Percentiles rank a stretch among this genome's conserved stretches.
These are phyloP conservation scores for Ginglymostoma cirratum DNA, from an alignment of 2,113 vertebrate species.

Conservation along the genomic window DNA sequence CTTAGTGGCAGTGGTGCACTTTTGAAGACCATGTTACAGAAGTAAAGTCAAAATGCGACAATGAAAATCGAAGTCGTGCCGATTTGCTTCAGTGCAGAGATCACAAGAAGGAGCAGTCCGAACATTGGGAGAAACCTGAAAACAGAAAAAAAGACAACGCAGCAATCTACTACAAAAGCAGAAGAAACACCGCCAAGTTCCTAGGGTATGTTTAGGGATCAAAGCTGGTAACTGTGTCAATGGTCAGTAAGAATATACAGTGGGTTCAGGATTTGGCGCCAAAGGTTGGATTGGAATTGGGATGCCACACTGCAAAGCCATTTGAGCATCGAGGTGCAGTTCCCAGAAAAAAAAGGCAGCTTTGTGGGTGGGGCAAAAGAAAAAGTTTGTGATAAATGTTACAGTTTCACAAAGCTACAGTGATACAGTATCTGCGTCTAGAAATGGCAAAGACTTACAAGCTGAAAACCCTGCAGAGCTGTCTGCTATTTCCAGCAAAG, in stretches of 20 bases:
- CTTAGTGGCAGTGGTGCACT: not conserved
- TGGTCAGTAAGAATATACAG: not conserved
- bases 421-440: not conserved
- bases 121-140: not conserved
- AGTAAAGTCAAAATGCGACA: not conserved
- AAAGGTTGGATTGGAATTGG: not conserved
- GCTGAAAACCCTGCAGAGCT: not conserved
- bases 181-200: not conserved
- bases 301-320: not conserved
- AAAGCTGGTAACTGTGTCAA: not conserved
- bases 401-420: not conserved
- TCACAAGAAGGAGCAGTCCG: not conserved
- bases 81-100: not conserved
- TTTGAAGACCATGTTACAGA: not conserved
- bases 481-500: not conserved
- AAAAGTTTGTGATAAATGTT: not conserved
- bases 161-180: not conserved
- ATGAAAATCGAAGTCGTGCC: not conserved
- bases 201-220: no score
- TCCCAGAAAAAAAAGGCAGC: not conserved
- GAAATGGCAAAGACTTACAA: not conserved
- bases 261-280: not conserved
- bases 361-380: not conserved
- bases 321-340: not conserved
- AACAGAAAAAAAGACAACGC: not conserved